Base-by-base conservation (phyloP, 2,797 vertebrate species). In the Tarsius wallacei region DNA sequence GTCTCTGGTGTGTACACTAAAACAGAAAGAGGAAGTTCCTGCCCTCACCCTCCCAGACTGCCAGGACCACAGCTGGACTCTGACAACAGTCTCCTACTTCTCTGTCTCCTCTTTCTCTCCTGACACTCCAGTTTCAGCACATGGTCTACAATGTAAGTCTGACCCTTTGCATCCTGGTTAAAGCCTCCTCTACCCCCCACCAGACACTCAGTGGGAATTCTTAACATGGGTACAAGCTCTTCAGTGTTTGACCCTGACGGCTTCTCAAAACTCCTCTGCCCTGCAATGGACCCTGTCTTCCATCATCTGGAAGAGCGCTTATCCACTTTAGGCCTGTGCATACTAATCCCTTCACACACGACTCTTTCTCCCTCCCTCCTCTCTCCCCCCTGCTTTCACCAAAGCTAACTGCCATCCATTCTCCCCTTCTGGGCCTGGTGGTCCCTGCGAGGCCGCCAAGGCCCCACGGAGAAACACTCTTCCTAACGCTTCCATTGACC, bases 251-350 rank as follows among this genome's bases (percentile, higher is more conserved):
- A 64, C 31, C 36, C 36, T 57, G 83, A 28, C 22, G 71, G 19
- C 47, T 97, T 83, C 77, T 95, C 73, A 11, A 93, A 36, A 81
- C 22, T 57, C 87, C 76, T 28, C 26, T 70, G 42, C 33, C 57
- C 26, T 3, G 2, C 59, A 70, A 5, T 61, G 81, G 16, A 55
- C 49, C 84, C 55, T 74, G 61, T 49, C 76, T 87, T 28, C 26
- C 70, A 7, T 53, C 71, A 73, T 85, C 85, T 94, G 63, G 47
- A 93, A n/a, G 59, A 73, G 16, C 5, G 47, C 63, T 89, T 26
- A 33, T 63, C 12, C 42, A 22, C 5, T 15, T 51, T 7, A 87
- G 63, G 31, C 16, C 14, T 80, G 90, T 22, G 28, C 26, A 55
- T 63, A 53, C 26, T 15, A 76, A 83, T 55, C 33, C n/a, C 57